phyloP scores from a whole-genome alignment of 2,113 vertebrate species.

The Cololabis saira region DNA sequence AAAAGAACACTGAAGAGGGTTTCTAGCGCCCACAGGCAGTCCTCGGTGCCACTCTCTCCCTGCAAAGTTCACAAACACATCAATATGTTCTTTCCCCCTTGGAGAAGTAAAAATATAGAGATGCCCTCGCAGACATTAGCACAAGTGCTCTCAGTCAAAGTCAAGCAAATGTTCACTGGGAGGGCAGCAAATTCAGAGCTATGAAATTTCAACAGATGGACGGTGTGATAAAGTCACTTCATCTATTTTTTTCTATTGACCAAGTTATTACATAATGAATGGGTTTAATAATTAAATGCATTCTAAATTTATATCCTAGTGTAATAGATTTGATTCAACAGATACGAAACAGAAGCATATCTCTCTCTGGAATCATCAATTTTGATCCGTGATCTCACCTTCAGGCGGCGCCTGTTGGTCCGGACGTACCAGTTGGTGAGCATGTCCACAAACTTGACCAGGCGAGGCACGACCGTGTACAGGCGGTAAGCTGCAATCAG shows the following conservation, averaged over 20 bases:
- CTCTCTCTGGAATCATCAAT: neutral
- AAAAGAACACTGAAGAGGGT: constrained; percentile 96
- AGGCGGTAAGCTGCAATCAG: constrained; percentile 88
- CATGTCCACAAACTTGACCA: constrained; percentile 97
- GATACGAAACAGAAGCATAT: neutral
- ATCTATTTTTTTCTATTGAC: neutral
- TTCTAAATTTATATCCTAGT: neutral
- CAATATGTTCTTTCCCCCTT: constrained; percentile 31
- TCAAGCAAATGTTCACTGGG: constrained; percentile 10
- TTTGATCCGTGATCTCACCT: constrained; percentile 81
- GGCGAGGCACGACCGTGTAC: constrained; percentile 94
- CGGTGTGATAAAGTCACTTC: constrained; percentile 1
- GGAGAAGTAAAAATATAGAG: constrained; percentile 34
- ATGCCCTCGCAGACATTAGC: constrained; percentile 12
- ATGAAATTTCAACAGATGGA: constrained; percentile 14
- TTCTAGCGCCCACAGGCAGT: constrained; percentile 93
- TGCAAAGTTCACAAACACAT: constrained; percentile 67
- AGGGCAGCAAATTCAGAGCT: constrained; percentile 14
- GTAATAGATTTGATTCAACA: neutral
- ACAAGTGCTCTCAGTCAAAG: constrained; percentile 12
- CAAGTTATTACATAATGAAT: neutral
- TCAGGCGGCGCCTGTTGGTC: constrained; percentile 94
- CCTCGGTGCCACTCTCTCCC: constrained; percentile 92
- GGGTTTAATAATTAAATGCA: neutral
- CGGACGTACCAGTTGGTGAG: constrained; percentile 99